Conservation (phyloP, 2,888 invertebrate species). For the Eupithecia centaureata region DNA sequence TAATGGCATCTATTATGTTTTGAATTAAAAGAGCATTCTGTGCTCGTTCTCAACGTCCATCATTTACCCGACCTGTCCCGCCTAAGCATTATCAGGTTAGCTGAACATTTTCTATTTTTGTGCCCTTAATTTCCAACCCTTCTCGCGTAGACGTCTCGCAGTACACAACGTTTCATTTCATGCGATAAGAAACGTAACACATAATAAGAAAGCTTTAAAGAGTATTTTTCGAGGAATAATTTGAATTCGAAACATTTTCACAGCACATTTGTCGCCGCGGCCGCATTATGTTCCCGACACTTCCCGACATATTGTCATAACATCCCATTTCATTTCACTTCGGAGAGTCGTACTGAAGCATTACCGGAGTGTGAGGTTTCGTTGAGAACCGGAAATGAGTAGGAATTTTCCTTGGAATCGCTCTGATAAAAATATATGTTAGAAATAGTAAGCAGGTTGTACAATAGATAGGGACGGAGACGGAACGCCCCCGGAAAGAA, state of each 20-base stretch:
- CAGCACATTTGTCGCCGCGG: conserved; percentile 57
- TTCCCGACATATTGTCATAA: conserved; percentile 76
- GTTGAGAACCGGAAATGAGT: conserved; percentile 79
- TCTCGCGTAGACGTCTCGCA: conserved; percentile 24
- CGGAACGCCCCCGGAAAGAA: conserved; percentile 80
- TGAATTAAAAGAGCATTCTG: conserved; percentile 52
- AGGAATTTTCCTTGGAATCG: conserved; percentile 73
- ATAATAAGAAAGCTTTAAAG: conserved; percentile 41
- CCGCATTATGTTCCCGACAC: conserved; percentile 65
- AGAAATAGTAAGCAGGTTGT: conserved; percentile 52
- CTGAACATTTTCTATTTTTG: conserved; percentile 35
- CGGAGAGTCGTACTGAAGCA: conserved; percentile 67
- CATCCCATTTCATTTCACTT: conserved; percentile 78
- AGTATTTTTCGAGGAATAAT: conserved; percentile 49
- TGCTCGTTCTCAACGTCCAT: conserved; percentile 54
- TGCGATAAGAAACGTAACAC: conserved; percentile 36
- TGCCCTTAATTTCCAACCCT: conserved; percentile 48
- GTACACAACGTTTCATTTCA: conserved; percentile 36
- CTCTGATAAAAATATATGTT: conserved; percentile 73
- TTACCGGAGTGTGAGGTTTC: conserved; percentile 73
- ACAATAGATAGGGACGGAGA: conserved; percentile 67
- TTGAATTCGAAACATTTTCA: conserved; percentile 59
- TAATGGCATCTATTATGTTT: conserved; percentile 66
- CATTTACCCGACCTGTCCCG: conserved; percentile 51
- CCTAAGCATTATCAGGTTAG: conserved; percentile 68